Percentiles rank a stretch among this genome's conserved stretches.
Evolutionary conservation across 53 echinoderm and acorn worm genomes (phyloP).

Genomic region (Crossaster papposus): DNA sequence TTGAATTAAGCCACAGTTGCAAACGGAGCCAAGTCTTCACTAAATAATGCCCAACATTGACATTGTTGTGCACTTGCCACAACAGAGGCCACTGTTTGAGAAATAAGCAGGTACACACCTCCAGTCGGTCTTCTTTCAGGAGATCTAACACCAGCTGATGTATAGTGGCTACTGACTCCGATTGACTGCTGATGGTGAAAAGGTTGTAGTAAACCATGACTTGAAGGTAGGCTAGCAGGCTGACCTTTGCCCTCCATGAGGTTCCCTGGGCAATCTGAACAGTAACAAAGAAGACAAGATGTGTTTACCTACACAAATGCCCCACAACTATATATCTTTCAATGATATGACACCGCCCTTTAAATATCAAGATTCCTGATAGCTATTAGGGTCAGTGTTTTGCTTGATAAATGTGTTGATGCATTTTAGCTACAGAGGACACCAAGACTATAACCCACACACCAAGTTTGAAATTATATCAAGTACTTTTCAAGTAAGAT

Average conservation of each 20-base stretch:
- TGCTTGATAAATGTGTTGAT: no score
- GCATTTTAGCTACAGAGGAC: no score
- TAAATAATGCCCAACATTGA: not conserved
- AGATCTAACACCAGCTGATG: slow-evolving; percentile 80
- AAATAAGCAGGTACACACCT: slow-evolving; percentile 51
- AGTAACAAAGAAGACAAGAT: not conserved
- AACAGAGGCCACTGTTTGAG: not conserved
- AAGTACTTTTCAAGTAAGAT: no score
- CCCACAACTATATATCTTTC: no score
- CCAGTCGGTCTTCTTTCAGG: slow-evolving; percentile 91
- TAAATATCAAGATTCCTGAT: no score
- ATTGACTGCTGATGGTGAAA: slow-evolving; percentile 68
- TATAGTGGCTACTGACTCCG: slow-evolving; percentile 66
- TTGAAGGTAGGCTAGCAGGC: slow-evolving; percentile 89
- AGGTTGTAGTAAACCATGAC: slow-evolving; percentile 98
- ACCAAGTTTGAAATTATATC: no score
- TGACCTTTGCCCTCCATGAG: slow-evolving; percentile 92
- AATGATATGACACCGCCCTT: no score
- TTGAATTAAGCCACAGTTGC: no score
- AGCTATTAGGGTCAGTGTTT: no score
- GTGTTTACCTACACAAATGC: no score
- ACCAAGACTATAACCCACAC: no score
- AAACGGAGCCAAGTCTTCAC: not conserved
- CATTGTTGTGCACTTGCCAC: not conserved
- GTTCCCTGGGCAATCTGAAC: slow-evolving; percentile 80